phyloP scores from a whole-genome alignment of 2,888 invertebrate species.

The Heliconius cydno region DNA sequence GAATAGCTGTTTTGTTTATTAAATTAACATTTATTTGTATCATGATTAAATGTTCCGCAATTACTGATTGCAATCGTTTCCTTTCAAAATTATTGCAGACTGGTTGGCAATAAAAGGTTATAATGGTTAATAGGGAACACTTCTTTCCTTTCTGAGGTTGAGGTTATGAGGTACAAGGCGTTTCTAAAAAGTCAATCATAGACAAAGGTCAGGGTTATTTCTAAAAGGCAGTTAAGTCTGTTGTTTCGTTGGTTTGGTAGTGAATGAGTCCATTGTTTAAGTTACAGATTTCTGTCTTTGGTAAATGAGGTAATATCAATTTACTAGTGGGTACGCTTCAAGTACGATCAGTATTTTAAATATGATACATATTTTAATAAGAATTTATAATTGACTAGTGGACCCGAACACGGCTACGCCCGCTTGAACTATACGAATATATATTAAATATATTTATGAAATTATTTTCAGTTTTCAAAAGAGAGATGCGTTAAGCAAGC shows the following conservation, averaged over 20 bases:
- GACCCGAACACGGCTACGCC: too few species aligned
- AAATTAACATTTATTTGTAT: conserved; percentile 21
- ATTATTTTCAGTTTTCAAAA: too few species aligned
- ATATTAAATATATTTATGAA: too few species aligned
- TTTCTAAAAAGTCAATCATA: conserved; percentile 20
- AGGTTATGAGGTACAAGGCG: conserved; percentile 30
- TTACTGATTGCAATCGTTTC: conserved; percentile 36
- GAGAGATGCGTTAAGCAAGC: too few species aligned
- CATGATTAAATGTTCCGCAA: conserved; percentile 31
- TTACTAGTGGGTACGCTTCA: too few species aligned
- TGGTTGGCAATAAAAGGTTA: conserved; percentile 19
- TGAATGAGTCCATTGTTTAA: too few species aligned
- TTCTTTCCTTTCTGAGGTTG: conserved; percentile 2
- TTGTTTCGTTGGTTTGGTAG: background rate
- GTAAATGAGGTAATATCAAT: too few species aligned
- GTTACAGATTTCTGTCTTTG: too few species aligned
- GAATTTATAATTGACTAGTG: too few species aligned
- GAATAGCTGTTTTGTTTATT: background rate
- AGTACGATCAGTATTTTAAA: too few species aligned
- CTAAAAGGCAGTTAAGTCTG: background rate
- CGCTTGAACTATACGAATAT: too few species aligned
- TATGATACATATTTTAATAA: too few species aligned
- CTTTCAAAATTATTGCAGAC: conserved; percentile 29
- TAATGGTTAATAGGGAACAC: background rate
- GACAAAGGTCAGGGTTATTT: conserved; percentile 25